These are phyloP conservation scores for Pollenia amentaria DNA, from an alignment of 2,888 invertebrate genomes.

Conservation along the genomic window DNA sequence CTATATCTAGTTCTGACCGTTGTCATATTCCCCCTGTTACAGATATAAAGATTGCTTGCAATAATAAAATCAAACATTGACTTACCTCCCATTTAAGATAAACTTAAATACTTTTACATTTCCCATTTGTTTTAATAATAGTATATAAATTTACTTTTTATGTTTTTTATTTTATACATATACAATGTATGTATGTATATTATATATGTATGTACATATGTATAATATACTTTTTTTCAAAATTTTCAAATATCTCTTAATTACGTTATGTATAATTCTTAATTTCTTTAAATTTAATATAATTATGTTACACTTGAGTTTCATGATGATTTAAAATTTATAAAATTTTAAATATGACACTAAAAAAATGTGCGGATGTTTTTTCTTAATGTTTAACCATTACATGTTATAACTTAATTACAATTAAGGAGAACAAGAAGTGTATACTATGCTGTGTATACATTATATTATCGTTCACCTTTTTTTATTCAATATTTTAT, in stretches of 20 bases:
- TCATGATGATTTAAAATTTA: conserved; percentile 68
- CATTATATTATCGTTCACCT: conserved; percentile 46
- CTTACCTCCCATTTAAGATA: no score
- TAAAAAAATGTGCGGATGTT: conserved; percentile 65
- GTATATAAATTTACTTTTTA: no score
- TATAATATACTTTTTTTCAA: conserved; percentile 15
- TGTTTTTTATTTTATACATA: not conserved
- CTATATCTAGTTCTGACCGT: no score
- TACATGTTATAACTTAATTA: conserved; percentile 45
- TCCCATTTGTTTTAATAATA: no score
- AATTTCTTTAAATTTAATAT: conserved; percentile 37
- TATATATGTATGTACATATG: conserved; percentile 36
- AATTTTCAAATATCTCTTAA: conserved; percentile 23
- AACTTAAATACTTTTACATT: no score
- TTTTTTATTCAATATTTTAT: conserved; percentile 29
- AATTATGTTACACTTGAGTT: conserved; percentile 58
- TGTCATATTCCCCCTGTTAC: no score
- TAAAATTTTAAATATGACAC: conserved; percentile 73
- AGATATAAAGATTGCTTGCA: no score
- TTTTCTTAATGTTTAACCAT: conserved; percentile 16
- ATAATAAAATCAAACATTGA: no score
- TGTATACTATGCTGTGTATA: conserved; percentile 25
- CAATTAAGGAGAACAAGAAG: conserved; percentile 41
- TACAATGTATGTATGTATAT: conserved; percentile 17
- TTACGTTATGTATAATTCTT: conserved; percentile 25